Conservation (phyloP, 2,113 vertebrate species). For the Phalacrocorax carbo region DNA sequence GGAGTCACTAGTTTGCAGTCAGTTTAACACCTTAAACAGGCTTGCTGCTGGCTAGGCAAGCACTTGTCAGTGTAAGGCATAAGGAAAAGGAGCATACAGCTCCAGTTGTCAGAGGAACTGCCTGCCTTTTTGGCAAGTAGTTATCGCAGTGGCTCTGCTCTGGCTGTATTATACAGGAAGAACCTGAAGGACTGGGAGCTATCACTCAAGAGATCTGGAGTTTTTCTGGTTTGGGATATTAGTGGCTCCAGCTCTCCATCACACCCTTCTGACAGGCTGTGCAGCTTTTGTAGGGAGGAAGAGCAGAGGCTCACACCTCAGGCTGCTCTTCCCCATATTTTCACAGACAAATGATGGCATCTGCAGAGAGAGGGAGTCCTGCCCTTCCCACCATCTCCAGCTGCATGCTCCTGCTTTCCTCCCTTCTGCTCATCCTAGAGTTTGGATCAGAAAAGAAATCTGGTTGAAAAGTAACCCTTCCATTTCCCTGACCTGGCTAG, state of each 20-base stretch:
- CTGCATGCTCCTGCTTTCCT: background rate
- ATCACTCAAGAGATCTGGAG: background rate
- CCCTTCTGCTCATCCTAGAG: background rate
- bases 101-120: background rate
- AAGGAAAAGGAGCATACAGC: background rate
- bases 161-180: background rate
- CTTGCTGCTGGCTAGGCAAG: background rate
- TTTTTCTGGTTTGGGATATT: background rate
- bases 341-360: background rate
- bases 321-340: background rate
- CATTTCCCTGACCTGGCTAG: background rate
- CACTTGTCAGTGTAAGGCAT: background rate
- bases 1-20: background rate
- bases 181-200: background rate
- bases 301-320: background rate
- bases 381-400: background rate
- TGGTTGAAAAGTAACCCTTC: background rate
- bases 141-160: background rate
- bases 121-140: background rate
- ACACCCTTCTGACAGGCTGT: background rate
- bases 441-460: background rate
- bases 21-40: background rate
- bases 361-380: background rate
- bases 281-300: background rate
- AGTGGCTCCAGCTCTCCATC: background rate